A percentile compares a stretch with the other conserved stretches of the same genome.
Evolutionary conservation across 2,888 invertebrate genomes (phyloP).

Genomic region (Apotomis betuletana): DNA sequence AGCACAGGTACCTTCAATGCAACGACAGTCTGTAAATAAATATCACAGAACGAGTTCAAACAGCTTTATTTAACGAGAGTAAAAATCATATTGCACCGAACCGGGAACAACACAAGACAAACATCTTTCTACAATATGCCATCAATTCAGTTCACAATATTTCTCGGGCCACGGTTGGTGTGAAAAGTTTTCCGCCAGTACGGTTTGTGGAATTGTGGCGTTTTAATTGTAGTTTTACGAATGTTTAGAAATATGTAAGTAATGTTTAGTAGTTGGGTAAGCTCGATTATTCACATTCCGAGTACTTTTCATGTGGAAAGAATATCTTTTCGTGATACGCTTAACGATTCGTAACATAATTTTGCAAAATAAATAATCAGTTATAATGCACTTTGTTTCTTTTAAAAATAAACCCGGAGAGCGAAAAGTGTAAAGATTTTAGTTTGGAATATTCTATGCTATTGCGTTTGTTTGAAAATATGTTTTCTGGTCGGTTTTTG

Average conservation of each 20-base stretch:
- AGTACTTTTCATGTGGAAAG: no score
- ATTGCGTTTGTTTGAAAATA: no score
- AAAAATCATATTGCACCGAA: constrained; percentile 28
- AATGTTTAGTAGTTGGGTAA: no score
- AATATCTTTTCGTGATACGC: no score
- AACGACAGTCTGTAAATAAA: constrained; percentile 19
- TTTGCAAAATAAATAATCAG: no score
- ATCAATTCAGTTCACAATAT: constrained; percentile 39
- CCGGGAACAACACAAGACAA: constrained; percentile 29
- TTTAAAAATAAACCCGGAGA: no score
- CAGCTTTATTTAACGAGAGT: constrained; percentile 29
- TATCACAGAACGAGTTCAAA: constrained; percentile 18
- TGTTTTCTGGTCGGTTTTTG: no score
- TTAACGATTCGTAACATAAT: no score
- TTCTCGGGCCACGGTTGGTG: constrained; percentile 19
- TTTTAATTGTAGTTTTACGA: not conserved
- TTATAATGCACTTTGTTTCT: no score
- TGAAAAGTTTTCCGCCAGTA: constrained; percentile 26
- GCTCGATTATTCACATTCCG: no score
- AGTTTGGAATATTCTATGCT: no score
- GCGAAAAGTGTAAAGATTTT: no score
- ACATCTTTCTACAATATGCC: constrained; percentile 38
- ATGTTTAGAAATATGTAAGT: not conserved
- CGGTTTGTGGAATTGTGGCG: not conserved
- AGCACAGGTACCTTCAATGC: not conserved